Evolutionary conservation across 2,797 vertebrate genomes (phyloP), one percentile per base, ranked within the genome.

Genomic region (Acipenser ruthenus): DNA sequence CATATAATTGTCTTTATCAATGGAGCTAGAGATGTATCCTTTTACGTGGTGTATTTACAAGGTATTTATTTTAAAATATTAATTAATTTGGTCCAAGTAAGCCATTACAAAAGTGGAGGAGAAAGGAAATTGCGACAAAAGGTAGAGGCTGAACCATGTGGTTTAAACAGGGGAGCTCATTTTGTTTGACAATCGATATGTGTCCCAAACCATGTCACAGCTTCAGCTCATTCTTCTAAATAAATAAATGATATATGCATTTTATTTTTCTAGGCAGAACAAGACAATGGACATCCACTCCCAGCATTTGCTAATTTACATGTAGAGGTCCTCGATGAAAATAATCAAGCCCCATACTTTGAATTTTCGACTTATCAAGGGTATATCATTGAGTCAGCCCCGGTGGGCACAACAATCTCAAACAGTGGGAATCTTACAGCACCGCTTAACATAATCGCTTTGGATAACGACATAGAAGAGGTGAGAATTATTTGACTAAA

Each of bases 391-490:
- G 97, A 99, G 77, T 94, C 94, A 0, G 91, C 96, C 15, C 91
- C 95, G 0, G 95, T 99, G 68, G 97, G 97, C 65, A 92, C 95
- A 0, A 96, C 95, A 8, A 82, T 99, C 76, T 95, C 92, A 0
- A 87, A 86, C 48, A 93, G 84, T 65, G 69, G 82, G 66, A 94
- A 97, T 80, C 86, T 99, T 75, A 94, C 91, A 0, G 74, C 83
- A 9, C 93, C 95, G 0, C 82, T 99, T 69, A 87, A 83, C 73
- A 89, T 99, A 49, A 67, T 95, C 2, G 95, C 91, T 69, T 82
- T 99, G 82, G 96, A 99, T 84, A 98, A 98, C 1, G 96, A 99
- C 72, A 87, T 99, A 69, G 95, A 99, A 78, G 96, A 99, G 88
- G 97, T 99, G 79, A 72, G 85, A 5, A 37, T 37, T 37, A 37